Evolutionary conservation across 2,888 invertebrate species (phyloP).

Genomic region (Mystacides longicornis): DNA sequence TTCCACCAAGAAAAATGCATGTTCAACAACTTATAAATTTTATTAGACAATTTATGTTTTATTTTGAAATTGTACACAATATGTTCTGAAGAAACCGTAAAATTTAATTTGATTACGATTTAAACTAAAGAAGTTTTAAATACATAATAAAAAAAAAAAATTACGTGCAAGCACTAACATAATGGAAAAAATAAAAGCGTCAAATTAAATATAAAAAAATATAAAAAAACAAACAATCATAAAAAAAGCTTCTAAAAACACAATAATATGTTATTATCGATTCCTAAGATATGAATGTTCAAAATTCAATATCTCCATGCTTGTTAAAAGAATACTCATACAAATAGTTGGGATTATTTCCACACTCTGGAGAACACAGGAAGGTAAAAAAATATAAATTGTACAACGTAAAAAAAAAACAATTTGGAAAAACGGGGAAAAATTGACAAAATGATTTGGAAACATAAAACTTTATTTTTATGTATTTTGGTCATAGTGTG

Average conservation of each 20-base stretch:
- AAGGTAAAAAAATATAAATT: neutral
- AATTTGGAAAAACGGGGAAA: neutral
- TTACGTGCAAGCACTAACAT: neutral
- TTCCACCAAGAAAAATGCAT: too few species aligned
- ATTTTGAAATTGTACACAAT: too few species aligned
- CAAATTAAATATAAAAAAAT: conserved; percentile 11
- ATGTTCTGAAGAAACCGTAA: too few species aligned
- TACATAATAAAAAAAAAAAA: neutral
- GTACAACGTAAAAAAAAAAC: neutral
- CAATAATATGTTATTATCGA: neutral
- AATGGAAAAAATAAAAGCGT: neutral
- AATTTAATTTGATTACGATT: too few species aligned
- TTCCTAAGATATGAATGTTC: neutral
- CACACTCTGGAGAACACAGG: neutral
- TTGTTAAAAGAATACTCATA: neutral
- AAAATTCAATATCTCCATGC: neutral
- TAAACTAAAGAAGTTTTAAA: neutral
- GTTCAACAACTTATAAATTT: too few species aligned
- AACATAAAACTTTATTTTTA: neutral
- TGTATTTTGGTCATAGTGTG: too few species aligned
- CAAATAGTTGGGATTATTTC: neutral
- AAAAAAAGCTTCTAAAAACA: neutral
- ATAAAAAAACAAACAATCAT: neutral
- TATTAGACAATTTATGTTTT: too few species aligned
- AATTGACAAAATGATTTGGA: neutral